A percentile compares a stretch with the other conserved stretches of the same genome.
Conservation (phyloP, 2,888 invertebrate species). For the Phaonia tiefii region DNA sequence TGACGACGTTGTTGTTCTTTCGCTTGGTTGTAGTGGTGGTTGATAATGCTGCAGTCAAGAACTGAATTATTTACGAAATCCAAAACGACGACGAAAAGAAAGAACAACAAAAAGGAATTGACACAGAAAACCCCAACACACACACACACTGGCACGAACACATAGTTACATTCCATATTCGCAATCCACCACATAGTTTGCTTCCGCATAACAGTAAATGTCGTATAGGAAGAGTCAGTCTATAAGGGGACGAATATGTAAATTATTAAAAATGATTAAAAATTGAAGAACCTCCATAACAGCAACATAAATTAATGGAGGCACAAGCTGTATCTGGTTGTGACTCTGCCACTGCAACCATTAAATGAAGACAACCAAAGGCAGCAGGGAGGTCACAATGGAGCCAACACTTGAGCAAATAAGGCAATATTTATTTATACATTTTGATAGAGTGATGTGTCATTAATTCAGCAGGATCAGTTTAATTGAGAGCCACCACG, state of each 20-base stretch:
- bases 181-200: background rate
- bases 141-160: slow-evolving; percentile 1
- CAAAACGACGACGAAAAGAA: background rate
- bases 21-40: background rate
- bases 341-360: no score
- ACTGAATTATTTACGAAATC: slow-evolving; percentile 55
- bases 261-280: slow-evolving; percentile 14
- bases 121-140: background rate
- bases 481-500: no score
- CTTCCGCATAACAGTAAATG: background rate
- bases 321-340: background rate
- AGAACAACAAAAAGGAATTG: background rate
- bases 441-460: no score
- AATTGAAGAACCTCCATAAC: background rate
- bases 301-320: background rate
- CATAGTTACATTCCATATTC: background rate
- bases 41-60: slow-evolving; percentile 46
- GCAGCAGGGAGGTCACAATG: no score
- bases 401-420: no score
- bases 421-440: no score
- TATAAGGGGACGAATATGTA: slow-evolving; percentile 21
- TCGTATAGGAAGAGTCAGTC: slow-evolving; percentile 5
- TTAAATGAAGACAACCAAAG: no score
- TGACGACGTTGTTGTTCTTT: background rate
- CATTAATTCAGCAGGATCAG: no score